Conservation (phyloP, 2,113 vertebrate species). For the Enhydra lutris region DNA sequence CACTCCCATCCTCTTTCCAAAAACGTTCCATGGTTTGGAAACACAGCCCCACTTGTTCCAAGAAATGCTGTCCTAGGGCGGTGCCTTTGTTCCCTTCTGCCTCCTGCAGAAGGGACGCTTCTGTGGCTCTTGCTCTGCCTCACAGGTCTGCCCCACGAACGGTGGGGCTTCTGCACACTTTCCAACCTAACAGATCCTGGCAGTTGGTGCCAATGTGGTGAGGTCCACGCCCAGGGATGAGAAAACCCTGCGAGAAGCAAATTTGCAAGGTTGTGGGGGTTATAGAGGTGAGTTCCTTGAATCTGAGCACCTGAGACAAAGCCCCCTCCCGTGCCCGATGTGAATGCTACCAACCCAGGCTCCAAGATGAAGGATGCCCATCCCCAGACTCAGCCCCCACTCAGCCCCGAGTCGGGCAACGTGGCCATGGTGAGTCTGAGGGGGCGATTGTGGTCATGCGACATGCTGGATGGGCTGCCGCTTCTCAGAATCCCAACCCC, state of each 20-base stretch:
- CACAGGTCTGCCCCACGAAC: neutral
- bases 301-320: neutral
- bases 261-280: neutral
- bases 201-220: neutral
- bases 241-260: neutral
- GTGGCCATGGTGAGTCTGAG: neutral
- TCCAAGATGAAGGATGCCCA: neutral
- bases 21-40: neutral
- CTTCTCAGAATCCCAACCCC: neutral
- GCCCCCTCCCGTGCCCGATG: rapidly evolving
- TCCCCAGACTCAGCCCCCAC: neutral
- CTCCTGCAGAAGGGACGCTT: neutral
- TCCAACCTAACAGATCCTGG: neutral
- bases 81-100: neutral
- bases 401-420: rapidly evolving
- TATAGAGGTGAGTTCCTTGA: neutral
- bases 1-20: neutral
- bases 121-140: neutral
- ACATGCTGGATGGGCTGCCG: neutral
- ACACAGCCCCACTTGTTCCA: neutral
- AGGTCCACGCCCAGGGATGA: neutral
- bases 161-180: neutral
- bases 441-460: neutral
- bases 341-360: neutral
- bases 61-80: neutral